phyloP scores from a whole-genome alignment of 2,797 vertebrate species.

The Nyctibius grandis region DNA sequence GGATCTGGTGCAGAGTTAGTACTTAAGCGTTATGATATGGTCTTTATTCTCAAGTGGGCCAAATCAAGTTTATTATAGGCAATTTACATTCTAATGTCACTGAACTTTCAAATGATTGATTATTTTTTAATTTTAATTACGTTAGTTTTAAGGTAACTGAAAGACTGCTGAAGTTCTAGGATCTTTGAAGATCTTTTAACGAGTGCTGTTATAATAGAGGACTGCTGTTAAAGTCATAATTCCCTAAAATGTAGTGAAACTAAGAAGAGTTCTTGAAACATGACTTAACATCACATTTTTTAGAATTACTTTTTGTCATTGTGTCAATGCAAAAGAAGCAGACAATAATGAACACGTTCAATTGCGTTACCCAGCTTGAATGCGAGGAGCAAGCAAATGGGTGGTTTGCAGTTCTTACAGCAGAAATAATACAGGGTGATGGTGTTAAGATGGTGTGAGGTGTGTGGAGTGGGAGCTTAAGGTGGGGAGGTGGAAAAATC shows the following conservation, averaged over 20 bases:
- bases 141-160: neutral
- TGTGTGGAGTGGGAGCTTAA: neutral
- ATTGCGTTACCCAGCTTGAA: neutral
- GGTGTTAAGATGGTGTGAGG: neutral
- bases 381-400: neutral
- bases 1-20: neutral
- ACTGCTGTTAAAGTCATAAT: rapidly evolving
- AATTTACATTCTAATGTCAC: slow-evolving; percentile 5
- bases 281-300: neutral
- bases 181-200: neutral
- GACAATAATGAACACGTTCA: neutral
- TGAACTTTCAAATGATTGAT: neutral
- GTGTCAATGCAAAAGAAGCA: neutral
- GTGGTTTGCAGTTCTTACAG: neutral
- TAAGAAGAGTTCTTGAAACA: neutral
- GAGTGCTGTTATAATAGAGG: neutral
- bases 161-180: neutral
- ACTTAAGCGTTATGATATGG: neutral
- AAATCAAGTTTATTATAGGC: slow-evolving; percentile 33
- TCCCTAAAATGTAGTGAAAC: neutral
- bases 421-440: neutral
- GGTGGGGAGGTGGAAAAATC: neutral
- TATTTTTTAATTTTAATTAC: neutral
- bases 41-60: slow-evolving; percentile 2
- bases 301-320: neutral